Percentiles rank a stretch among this genome's conserved stretches.
Conservation (phyloP, 2,888 invertebrate species). For the Teleogryllus oceanicus region DNA sequence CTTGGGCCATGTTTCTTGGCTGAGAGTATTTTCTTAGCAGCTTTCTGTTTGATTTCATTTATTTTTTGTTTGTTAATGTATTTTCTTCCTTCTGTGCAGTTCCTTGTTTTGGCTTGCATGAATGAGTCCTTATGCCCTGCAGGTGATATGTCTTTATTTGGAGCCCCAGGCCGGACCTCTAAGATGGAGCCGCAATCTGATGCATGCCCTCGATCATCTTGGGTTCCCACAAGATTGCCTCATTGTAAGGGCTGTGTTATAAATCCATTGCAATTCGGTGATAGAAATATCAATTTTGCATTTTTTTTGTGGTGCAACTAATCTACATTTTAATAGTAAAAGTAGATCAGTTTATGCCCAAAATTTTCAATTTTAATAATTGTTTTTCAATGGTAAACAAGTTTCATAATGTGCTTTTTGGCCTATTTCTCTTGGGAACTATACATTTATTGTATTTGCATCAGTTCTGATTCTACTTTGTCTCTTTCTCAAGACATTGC, state of each 20-base stretch:
- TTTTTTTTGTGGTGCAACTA: too few relatives aligned
- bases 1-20: too few relatives aligned
- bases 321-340: too few relatives aligned
- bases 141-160: constrained; percentile 37
- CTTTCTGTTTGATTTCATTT: constrained; percentile 38
- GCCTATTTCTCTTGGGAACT: too few relatives aligned
- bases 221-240: constrained; percentile 64
- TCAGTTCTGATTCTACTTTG: too few relatives aligned
- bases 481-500: too few relatives aligned
- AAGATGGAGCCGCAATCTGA: constrained; percentile 58
- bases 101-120: constrained; percentile 42
- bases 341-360: too few relatives aligned
- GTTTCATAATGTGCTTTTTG: too few relatives aligned
- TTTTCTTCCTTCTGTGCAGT: constrained; percentile 38
- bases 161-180: constrained; percentile 40
- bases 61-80: constrained; percentile 41
- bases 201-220: constrained; percentile 58
- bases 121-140: constrained; percentile 26
- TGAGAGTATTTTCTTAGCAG: constrained; percentile 29
- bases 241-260: constrained; percentile 55
- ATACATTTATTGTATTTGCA: too few relatives aligned
- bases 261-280: constrained; percentile 43
- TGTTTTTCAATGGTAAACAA: too few relatives aligned
- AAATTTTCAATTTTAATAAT: too few relatives aligned
- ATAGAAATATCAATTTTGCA: too few relatives aligned